Conservation (phyloP, 1,140 invertebrate genomes). For the Ericerus pela region DNA sequence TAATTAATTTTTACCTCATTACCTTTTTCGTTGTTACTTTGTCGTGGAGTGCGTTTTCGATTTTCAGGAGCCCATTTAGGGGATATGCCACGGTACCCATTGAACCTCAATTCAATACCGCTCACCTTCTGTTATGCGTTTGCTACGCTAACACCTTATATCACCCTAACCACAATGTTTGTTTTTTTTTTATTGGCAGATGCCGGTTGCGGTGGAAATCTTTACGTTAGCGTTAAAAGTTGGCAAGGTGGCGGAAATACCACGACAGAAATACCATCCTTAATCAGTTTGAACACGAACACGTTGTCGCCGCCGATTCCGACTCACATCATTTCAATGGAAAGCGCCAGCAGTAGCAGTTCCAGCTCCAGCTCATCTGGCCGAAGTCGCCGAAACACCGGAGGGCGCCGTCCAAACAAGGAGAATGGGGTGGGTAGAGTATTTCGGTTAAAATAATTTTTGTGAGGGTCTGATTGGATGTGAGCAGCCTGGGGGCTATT, state of each 20-base stretch:
- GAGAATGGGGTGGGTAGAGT: neutral
- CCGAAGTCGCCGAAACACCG: neutral
- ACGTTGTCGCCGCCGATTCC: neutral
- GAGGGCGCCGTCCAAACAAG: neutral
- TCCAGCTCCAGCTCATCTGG: neutral
- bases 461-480: no score
- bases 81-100: no score
- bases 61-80: no score
- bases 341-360: neutral
- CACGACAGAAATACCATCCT: conserved; percentile 9
- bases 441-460: no score
- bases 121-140: no score
- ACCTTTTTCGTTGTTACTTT: no score
- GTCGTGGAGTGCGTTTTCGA: no score
- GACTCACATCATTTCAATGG: neutral
- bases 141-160: no score
- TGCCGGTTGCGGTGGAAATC: conserved; percentile 17
- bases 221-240: conserved; percentile 27
- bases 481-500: no score
- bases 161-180: no score
- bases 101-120: no score
- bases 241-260: conserved; percentile 32
- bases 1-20: no score
- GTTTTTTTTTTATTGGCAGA: neutral
- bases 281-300: neutral